A percentile compares a stretch with the other conserved stretches of the same genome.
These are phyloP conservation scores for Tapirus terrestris DNA, from an alignment of 2,113 vertebrate genomes.

Conservation along the genomic window DNA sequence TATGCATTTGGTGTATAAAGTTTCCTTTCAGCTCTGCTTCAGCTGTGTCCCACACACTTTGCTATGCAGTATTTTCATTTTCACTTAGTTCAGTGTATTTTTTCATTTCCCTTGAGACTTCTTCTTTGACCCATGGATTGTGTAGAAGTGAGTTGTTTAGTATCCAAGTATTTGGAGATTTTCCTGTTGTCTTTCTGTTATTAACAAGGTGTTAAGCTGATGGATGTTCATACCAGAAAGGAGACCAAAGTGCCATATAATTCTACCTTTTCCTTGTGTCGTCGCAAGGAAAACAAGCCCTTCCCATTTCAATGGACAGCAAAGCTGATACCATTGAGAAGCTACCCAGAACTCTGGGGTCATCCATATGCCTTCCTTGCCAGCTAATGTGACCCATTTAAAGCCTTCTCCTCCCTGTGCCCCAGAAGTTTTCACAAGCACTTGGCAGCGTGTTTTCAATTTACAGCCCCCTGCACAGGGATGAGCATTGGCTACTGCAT, in stretches of 20 bases:
- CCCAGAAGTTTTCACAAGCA: background rate
- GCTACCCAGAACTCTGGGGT: background rate
- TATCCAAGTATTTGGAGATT: background rate
- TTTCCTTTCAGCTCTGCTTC: background rate
- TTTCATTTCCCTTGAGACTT: background rate
- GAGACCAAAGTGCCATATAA: background rate
- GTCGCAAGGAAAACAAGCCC: background rate
- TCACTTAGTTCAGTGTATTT: background rate
- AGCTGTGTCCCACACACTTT: background rate
- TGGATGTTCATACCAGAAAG: background rate
- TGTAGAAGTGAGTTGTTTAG: background rate
- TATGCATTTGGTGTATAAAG: background rate
- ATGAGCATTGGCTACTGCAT: background rate
- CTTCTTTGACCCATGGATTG: background rate
- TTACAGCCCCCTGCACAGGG: background rate
- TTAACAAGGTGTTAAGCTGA: background rate
- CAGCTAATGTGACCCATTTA: background rate
- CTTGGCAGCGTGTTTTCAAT: background rate
- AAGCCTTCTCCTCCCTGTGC: background rate
- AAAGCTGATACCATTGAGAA: background rate
- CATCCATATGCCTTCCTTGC: background rate
- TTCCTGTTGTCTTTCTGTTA: background rate
- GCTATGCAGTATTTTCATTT: constrained; percentile 1
- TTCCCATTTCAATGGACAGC: background rate
- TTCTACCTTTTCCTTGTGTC: background rate